Conservation (phyloP, 2,113 vertebrate genomes). For the Oncorhynchus gorbuscha region DNA sequence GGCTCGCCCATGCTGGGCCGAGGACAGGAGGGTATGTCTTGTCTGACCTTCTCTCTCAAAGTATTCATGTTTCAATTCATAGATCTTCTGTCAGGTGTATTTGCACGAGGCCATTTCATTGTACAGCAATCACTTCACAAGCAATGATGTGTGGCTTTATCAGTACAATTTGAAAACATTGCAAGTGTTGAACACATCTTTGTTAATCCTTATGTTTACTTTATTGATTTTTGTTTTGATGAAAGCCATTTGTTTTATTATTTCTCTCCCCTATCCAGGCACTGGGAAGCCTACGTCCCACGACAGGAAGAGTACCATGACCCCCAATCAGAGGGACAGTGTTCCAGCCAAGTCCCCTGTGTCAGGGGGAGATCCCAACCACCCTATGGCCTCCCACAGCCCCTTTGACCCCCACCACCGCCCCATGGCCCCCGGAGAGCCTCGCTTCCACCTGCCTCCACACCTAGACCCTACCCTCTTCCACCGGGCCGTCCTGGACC, state of each 20-base stretch:
- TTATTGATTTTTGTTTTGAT: too few species aligned
- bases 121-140: too few species aligned
- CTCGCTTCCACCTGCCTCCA: conserved; percentile 84
- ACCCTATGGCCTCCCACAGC: conserved; percentile 83
- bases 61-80: too few species aligned
- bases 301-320: conserved; percentile 90
- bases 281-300: conserved; percentile 85
- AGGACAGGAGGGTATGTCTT: conserved; percentile 79
- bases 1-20: conserved; percentile 91
- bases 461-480: conserved; percentile 89
- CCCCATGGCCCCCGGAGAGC: conserved; percentile 81
- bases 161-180: too few species aligned
- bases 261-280: conserved; percentile 32
- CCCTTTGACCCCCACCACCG: conserved; percentile 93
- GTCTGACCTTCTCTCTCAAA: too few species aligned
- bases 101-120: too few species aligned
- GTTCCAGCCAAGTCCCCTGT: conserved; percentile 92
- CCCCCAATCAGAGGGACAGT: conserved; percentile 90
- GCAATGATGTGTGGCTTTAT: too few species aligned
- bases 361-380: conserved; percentile 77
- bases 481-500: conserved; percentile 86
- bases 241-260: too few species aligned
- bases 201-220: too few species aligned
- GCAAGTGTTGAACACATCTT: too few species aligned
- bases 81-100: too few species aligned